Conservation (phyloP, 2,888 invertebrate genomes). For the Eilema depressum region DNA sequence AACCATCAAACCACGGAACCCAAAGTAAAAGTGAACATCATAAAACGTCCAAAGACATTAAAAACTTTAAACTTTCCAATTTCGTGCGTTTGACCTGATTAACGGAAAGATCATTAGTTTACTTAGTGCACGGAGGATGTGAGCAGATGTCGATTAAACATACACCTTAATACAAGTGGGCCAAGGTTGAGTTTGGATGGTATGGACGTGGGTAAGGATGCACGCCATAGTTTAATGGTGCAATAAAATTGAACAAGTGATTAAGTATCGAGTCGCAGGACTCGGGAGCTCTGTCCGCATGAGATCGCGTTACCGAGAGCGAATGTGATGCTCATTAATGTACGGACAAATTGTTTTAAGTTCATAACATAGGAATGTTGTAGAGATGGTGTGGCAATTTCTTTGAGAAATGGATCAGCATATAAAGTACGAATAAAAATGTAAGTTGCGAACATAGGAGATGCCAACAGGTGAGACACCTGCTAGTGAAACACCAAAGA, state of each 20-base stretch:
- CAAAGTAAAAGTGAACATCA: constrained; percentile 40
- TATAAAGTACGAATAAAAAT: no score
- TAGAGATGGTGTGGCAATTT: not conserved
- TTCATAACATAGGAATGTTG: not conserved
- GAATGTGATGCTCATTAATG: not conserved
- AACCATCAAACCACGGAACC: constrained; percentile 30
- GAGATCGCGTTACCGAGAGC: constrained; percentile 24
- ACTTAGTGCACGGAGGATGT: constrained; percentile 51
- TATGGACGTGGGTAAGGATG: constrained; percentile 18
- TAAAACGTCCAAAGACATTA: constrained; percentile 46
- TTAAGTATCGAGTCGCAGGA: constrained; percentile 52
- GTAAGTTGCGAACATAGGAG: no score
- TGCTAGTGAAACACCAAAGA: no score
- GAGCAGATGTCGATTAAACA: not conserved
- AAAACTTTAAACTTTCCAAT: constrained; percentile 54
- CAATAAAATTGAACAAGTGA: constrained; percentile 62
- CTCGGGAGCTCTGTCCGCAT: constrained; percentile 14
- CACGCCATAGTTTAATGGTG: constrained; percentile 56
- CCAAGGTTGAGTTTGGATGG: constrained; percentile 28
- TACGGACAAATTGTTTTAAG: not conserved
- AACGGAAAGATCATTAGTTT: constrained; percentile 59
- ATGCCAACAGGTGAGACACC: no score
- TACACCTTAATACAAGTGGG: not conserved
- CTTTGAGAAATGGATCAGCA: no score
- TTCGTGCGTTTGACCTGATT: constrained; percentile 64